These are phyloP conservation scores for Chiridota heheva DNA, from an alignment of 35 echinoderm and acorn worm species.

Conservation along the genomic window DNA sequence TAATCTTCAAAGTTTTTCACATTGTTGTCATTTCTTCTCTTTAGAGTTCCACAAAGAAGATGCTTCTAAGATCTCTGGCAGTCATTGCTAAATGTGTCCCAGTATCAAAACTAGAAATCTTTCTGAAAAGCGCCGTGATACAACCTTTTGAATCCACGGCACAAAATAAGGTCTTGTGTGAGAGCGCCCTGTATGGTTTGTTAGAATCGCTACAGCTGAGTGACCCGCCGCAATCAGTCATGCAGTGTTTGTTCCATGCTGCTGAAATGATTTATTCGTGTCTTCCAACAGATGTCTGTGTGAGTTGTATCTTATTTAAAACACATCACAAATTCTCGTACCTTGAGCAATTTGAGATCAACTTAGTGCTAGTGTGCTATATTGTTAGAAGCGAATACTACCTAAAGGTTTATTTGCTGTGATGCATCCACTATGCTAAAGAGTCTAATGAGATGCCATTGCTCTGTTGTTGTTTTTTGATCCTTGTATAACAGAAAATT, in stretches of 20 bases:
- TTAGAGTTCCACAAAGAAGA: slow-evolving; percentile 23
- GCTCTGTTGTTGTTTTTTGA: too few species aligned
- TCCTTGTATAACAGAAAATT: too few species aligned
- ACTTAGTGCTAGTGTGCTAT: too few species aligned
- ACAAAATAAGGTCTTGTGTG: not conserved
- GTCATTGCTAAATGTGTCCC: slow-evolving; percentile 31
- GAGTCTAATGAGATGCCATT: too few species aligned
- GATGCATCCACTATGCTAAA: too few species aligned
- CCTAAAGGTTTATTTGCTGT: too few species aligned
- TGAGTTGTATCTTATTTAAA: not conserved
- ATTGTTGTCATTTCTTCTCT: not conserved
- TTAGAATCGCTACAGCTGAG: slow-evolving; percentile 2
- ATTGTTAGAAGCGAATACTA: too few species aligned
- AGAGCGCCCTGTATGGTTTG: slow-evolving; percentile 6
- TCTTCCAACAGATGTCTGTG: slow-evolving; percentile 15
- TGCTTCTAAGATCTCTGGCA: slow-evolving; percentile 33
- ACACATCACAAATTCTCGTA: not conserved
- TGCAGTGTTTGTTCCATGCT: slow-evolving; percentile 12
- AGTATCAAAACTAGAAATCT: slow-evolving; percentile 19
- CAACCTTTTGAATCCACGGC: not conserved
- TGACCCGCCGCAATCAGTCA: slow-evolving; percentile 42
- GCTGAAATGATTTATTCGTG: slow-evolving; percentile 36
- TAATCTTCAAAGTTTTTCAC: not conserved
- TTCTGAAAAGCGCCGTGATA: not conserved
- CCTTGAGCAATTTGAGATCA: too few species aligned